These are phyloP conservation scores for Creontiades dilutus DNA, from an alignment of 2,888 invertebrate genomes.

Conservation along the genomic window DNA sequence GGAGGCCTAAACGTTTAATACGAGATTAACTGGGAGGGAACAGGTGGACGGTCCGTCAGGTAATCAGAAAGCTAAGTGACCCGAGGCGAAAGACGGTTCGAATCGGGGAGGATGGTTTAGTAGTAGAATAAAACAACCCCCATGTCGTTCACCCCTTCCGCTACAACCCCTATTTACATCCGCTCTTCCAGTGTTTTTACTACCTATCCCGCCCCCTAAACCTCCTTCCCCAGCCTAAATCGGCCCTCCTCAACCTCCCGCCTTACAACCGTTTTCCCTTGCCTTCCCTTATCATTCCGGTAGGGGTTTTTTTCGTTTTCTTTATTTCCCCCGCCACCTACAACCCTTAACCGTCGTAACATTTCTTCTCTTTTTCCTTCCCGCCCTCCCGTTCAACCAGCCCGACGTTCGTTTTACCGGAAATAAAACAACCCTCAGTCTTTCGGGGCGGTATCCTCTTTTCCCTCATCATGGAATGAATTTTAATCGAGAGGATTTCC, in stretches of 20 bases:
- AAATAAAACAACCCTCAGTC: slow-evolving; percentile 51
- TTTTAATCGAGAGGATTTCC: slow-evolving; percentile 54
- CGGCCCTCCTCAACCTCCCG: slow-evolving; percentile 2
- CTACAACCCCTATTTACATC: slow-evolving; percentile 58
- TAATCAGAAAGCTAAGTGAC: slow-evolving; percentile 34
- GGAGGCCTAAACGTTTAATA: not conserved
- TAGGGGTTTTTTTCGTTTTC: not conserved
- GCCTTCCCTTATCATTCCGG: slow-evolving; percentile 3
- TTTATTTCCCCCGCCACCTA: not conserved
- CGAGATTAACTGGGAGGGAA: not conserved
- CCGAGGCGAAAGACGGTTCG: not conserved
- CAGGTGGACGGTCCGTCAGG: not conserved
- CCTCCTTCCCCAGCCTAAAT: not conserved
- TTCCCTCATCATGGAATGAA: slow-evolving; percentile 62
- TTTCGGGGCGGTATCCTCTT: slow-evolving; percentile 24
- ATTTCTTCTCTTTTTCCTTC: not conserved
- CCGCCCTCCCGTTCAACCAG: not conserved
- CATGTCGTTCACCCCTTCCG: not conserved
- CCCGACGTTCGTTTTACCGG: slow-evolving; percentile 45
- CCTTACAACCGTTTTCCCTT: not conserved
- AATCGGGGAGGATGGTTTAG: slow-evolving; percentile 23
- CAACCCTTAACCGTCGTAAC: slow-evolving; percentile 1
- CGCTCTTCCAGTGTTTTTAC: slow-evolving; percentile 37
- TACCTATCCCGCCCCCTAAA: slow-evolving; percentile 36
- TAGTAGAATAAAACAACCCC: slow-evolving; percentile 38